Base-by-base conservation (phyloP, 53 echinoderm and acorn worm species). In the Paracentrotus lividus region DNA sequence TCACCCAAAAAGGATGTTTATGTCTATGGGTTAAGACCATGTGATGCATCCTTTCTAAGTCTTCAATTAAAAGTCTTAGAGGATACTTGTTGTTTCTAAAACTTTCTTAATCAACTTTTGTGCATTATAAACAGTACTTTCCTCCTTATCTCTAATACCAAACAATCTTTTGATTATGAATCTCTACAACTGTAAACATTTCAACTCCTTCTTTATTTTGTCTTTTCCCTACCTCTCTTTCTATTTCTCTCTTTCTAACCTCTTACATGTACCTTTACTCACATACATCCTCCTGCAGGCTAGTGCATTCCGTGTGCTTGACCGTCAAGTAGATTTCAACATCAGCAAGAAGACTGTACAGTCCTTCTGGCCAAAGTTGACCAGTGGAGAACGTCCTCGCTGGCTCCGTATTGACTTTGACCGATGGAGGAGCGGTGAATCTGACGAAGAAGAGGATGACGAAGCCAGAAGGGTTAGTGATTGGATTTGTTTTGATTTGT, bases 361-460 rank as follows among this genome's bases (percentile, higher is more conserved):
- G 12, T 77, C 90, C 6, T 94, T 94, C 78, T 98, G 98, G 98
- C 94, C 96, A 3, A 78, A 95, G 40, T 85, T 98, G 93, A 96
- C 96, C 54, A 42, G 85, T 34, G 85, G 93, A 47, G 95, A 98
- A 38, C 84, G 68, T 5, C 93, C 93, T 27, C 93, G 94, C 13
- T 98, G 98, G 98, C 88, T 97, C 32, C 93, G 95, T 36, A 97
- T 98, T 57, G 98, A 98, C 86, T 98, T 98, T 95, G 97, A 98
- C 66, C 96, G 96, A 45, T 98, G 95, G 96, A 93, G 90, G 58
- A 88, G 89, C 45, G 97, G 97, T 26, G 97, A 97, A 20, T 93
- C 96, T 1, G 96, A 95, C 58, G 94, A 93, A 43, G 94, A 96
- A 43, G 97, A 97, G 0, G 93, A 97, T 26, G 94, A 97, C 52